phyloP scores from a whole-genome alignment of 2,113 vertebrate genomes.

The Silurus meridionalis region DNA sequence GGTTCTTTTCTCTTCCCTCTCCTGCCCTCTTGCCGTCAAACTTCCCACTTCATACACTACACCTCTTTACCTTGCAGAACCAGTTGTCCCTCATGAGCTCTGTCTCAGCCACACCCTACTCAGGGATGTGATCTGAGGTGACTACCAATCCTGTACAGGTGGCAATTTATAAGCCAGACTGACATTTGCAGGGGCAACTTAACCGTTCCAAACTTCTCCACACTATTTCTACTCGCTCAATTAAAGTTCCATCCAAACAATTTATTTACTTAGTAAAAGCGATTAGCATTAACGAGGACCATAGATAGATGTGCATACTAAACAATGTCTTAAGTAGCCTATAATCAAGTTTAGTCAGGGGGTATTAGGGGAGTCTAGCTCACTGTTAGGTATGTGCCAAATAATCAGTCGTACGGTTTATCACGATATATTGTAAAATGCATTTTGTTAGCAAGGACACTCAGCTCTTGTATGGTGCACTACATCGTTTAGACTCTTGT shows the following conservation, averaged over 20 bases:
- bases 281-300: constrained; percentile 6
- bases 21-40: not conserved
- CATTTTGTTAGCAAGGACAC: not conserved
- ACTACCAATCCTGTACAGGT: not conserved
- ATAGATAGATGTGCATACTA: constrained; percentile 1
- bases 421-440: not conserved
- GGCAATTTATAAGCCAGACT: not conserved
- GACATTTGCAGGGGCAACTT: too few species aligned
- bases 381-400: not conserved
- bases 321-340: not conserved
- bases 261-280: not conserved
- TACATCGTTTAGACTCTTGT: not conserved
- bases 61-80: constrained; percentile 1
- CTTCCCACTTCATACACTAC: not conserved
- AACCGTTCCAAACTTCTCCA: not conserved
- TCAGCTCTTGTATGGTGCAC: not conserved
- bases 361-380: not conserved
- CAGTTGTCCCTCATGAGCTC: not conserved
- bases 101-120: not conserved
- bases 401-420: not conserved
- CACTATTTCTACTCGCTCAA: not conserved
- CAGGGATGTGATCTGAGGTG: not conserved
- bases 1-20: not conserved
- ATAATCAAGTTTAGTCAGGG: not conserved
- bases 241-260: constrained; percentile 37